Evolutionary conservation across 2,113 vertebrate genomes (phyloP).

Genomic region (Gadus chalcogrammus): DNA sequence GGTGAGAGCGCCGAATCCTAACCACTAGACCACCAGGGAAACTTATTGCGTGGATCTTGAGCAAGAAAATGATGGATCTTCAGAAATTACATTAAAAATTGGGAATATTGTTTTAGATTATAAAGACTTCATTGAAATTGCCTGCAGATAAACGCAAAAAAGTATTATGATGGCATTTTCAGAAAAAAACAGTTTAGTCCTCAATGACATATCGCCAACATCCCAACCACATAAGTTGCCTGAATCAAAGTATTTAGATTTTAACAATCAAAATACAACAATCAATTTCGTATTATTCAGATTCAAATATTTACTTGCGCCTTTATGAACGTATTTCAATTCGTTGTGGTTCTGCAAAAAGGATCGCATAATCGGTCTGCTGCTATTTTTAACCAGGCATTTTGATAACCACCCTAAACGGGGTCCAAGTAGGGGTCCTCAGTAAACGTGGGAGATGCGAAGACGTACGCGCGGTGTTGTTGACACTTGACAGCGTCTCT

Average conservation of each 20-base stretch:
- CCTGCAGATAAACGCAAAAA: too few species aligned
- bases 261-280: background rate
- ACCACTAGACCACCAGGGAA: constrained; percentile 19
- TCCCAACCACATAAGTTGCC: constrained; percentile 21
- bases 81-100: background rate
- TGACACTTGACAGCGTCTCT: constrained; percentile 33
- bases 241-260: constrained; percentile 20
- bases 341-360: too few species aligned
- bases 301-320: background rate
- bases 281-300: too few species aligned
- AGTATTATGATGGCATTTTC: too few species aligned
- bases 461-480: constrained; percentile 63
- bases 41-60: background rate
- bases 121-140: too few species aligned
- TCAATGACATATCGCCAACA: too few species aligned
- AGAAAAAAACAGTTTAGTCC: too few species aligned
- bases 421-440: constrained; percentile 59
- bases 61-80: background rate
- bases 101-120: background rate
- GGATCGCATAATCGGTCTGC: too few species aligned
- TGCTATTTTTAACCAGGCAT: constrained; percentile 37
- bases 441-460: constrained; percentile 63
- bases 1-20: constrained; percentile 52
- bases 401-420: background rate
- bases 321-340: background rate